A percentile compares a stretch with the other conserved stretches of the same genome.
Conservation (phyloP, 2,888 invertebrate species). For the Drosophila paracracens region DNA sequence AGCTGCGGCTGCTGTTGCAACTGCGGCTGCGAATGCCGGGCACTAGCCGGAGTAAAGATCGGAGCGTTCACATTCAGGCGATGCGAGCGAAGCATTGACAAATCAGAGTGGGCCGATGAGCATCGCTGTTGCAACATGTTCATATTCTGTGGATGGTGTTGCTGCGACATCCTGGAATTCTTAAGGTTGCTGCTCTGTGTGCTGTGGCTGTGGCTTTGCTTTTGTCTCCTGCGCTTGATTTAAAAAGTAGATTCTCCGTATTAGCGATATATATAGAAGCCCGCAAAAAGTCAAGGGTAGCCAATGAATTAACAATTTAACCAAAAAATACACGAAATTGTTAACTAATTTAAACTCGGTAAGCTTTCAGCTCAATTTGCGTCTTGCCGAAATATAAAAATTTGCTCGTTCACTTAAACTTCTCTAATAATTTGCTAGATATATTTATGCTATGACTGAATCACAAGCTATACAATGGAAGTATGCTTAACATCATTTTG, state of each 20-base stretch:
- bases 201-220: not conserved
- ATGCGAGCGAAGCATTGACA: constrained; percentile 17
- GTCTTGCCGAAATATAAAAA: constrained; percentile 61
- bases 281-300: not conserved
- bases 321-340: not conserved
- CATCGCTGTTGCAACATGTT: not conserved
- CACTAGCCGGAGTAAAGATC: constrained; percentile 48
- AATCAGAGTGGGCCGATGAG: not conserved
- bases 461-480: too few species aligned
- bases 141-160: not conserved
- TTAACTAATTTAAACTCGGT: constrained; percentile 46
- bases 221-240: constrained; percentile 33
- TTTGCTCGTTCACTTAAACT: constrained; percentile 32
- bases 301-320: not conserved
- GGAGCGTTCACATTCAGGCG: constrained; percentile 57
- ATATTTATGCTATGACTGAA: not conserved
- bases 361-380: constrained; percentile 15
- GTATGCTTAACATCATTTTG: not conserved
- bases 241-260: constrained; percentile 36
- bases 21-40: not conserved
- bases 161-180: not conserved
- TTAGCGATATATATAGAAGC: constrained; percentile 5
- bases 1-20: not conserved
- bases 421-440: not conserved
- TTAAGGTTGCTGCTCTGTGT: not conserved